Evolutionary conservation across 2,113 vertebrate species (phyloP).

Genomic region (Herpetotheres cachinnans): DNA sequence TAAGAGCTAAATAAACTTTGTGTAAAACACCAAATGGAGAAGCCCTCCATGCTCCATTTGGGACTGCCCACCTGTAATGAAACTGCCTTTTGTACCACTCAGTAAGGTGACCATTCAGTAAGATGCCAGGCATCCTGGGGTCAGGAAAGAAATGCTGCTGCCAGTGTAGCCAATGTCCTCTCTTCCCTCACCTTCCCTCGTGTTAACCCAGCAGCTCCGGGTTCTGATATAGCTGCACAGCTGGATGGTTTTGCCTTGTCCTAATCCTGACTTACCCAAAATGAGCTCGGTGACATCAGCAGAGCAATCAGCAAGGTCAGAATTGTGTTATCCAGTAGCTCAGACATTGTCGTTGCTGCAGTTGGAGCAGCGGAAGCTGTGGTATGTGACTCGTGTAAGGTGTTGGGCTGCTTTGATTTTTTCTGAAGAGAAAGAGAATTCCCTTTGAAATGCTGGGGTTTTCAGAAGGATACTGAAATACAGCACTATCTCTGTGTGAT

Average conservation of each 20-base stretch:
- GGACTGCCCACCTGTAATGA: neutral
- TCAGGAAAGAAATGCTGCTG: neutral
- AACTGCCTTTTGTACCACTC: no score
- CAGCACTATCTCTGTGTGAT: neutral
- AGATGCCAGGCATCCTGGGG: neutral
- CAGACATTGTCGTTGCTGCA: accelerated
- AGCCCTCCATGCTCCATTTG: neutral
- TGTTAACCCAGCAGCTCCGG: neutral
- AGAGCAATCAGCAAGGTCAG: neutral
- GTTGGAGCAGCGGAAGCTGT: accelerated
- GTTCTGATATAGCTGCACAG: neutral
- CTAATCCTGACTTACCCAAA: neutral
- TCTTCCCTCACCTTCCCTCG: neutral
- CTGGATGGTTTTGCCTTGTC: neutral
- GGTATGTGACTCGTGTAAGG: neutral
- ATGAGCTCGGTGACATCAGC: neutral
- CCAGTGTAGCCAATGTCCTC: no score
- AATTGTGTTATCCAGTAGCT: no score
- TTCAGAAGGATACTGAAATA: neutral
- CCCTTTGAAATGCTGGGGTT: neutral
- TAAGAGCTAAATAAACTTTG: neutral
- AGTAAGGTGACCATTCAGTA: no score
- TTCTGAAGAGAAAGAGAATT: neutral
- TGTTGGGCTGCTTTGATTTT: neutral
- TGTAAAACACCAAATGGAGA: neutral